Evolutionary conservation across 2,888 invertebrate species (phyloP).

Genomic region (Apoda limacodes): DNA sequence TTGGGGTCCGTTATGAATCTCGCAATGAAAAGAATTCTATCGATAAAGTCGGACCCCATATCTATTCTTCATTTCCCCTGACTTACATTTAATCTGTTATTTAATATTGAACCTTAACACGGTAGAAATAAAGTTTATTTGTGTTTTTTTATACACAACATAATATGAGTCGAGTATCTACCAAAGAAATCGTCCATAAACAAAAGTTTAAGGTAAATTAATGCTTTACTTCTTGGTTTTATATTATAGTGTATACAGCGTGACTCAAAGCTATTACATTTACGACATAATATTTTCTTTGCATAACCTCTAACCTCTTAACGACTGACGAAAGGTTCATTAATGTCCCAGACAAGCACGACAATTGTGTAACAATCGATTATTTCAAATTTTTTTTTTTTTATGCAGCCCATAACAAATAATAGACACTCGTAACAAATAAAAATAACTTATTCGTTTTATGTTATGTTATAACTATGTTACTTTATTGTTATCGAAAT

Average conservation of each 20-base stretch:
- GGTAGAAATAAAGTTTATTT: slow-evolving; percentile 18
- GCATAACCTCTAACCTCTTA: no score
- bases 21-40: slow-evolving; percentile 59
- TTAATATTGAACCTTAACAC: slow-evolving; percentile 21
- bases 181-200: slow-evolving; percentile 63
- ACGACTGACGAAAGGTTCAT: no score
- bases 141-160: slow-evolving; percentile 6
- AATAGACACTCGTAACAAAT: no score
- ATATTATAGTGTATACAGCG: slow-evolving; percentile 29
- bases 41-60: slow-evolving; percentile 55
- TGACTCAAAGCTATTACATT: no score
- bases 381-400: no score
- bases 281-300: no score
- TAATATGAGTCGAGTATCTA: slow-evolving; percentile 51
- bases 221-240: slow-evolving; percentile 41
- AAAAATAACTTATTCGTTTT: no score
- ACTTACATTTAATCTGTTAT: slow-evolving; percentile 20
- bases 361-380: no score
- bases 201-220: slow-evolving; percentile 63
- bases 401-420: no score
- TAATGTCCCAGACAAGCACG: no score
- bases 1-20: slow-evolving; percentile 63
- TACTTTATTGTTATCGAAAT: no score
- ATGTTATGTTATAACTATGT: no score
- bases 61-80: slow-evolving; percentile 62